A percentile compares a stretch with the other conserved stretches of the same genome.
phyloP scores from a whole-genome alignment of 2,113 vertebrate species.

The Brachyhypopomus gauderio region DNA sequence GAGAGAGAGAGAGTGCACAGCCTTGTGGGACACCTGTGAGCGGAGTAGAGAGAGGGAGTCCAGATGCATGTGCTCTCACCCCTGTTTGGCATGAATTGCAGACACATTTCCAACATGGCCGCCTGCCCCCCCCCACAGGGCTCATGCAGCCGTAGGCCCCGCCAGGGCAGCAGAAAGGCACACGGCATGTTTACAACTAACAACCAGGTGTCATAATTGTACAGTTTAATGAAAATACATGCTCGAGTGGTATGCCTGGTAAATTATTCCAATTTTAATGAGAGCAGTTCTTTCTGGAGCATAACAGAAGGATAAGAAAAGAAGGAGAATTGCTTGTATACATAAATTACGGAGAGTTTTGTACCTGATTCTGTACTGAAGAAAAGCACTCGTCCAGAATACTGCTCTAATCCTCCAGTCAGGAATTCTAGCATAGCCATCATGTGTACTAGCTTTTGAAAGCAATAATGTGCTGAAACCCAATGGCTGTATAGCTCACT shows the following conservation, averaged over 20 bases:
- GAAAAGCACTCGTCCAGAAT: no score
- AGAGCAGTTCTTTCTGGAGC: background rate
- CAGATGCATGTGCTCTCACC: background rate
- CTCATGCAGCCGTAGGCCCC: background rate
- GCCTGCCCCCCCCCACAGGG: background rate
- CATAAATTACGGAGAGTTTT: no score
- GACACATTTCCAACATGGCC: background rate
- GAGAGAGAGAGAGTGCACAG: slow-evolving; percentile 5
- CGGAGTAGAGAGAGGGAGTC: background rate
- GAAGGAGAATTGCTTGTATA: background rate
- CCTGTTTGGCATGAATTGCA: background rate
- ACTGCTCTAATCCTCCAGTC: background rate
- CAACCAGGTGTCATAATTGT: background rate
- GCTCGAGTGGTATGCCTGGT: slow-evolving; percentile 4
- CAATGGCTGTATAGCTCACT: background rate
- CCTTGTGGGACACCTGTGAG: slow-evolving; percentile 5
- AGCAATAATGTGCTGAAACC: background rate
- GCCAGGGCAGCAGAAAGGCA: background rate
- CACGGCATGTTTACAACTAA: background rate
- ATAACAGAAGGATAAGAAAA: background rate
- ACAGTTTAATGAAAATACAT: background rate
- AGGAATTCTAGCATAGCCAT: background rate
- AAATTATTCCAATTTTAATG: background rate
- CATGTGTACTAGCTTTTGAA: background rate
- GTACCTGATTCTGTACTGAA: no score